A percentile compares a stretch with the other conserved stretches of the same genome.
These are phyloP conservation scores for Drosophila novamexicana DNA, from an alignment of 1,140 invertebrate species.

Conservation along the genomic window DNA sequence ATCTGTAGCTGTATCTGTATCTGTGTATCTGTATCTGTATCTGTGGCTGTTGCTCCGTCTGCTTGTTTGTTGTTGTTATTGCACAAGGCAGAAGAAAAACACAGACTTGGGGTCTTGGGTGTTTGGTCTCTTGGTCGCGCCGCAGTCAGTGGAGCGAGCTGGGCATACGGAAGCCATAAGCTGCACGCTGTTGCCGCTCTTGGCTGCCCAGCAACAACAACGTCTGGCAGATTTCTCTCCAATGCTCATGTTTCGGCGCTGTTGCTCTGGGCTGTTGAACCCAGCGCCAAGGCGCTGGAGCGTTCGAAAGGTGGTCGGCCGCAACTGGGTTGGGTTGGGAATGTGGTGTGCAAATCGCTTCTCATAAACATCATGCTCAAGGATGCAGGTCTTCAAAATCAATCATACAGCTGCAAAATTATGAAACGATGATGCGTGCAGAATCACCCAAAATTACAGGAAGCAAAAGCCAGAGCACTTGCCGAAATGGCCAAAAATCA, in stretches of 20 bases:
- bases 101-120: constrained; percentile 38
- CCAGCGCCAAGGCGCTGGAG: constrained; percentile 45
- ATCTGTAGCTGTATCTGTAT: constrained; percentile 30
- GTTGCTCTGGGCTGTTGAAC: constrained; percentile 66
- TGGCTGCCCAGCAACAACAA: not conserved
- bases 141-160: constrained; percentile 68
- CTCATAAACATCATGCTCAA: constrained; percentile 43
- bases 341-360: constrained; percentile 26
- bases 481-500: constrained; percentile 74
- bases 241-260: constrained; percentile 60
- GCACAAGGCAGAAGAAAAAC: constrained; percentile 28
- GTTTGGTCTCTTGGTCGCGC: constrained; percentile 24
- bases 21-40: constrained; percentile 16
- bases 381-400: constrained; percentile 56
- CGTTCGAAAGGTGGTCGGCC: constrained; percentile 47
- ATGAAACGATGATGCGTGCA: constrained; percentile 44
- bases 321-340: constrained; percentile 17
- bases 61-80: constrained; percentile 27
- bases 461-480: constrained; percentile 71
- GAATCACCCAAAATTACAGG: constrained; percentile 78
- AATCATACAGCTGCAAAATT: constrained; percentile 52
- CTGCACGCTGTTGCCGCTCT: constrained; percentile 48
- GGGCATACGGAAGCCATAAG: constrained; percentile 76
- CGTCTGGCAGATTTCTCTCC: constrained; percentile 59
- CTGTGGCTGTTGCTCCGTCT: constrained; percentile 17